These are phyloP conservation scores for Allophyes oxyacanthae DNA, from an alignment of 2,888 invertebrate species.

Conservation along the genomic window DNA sequence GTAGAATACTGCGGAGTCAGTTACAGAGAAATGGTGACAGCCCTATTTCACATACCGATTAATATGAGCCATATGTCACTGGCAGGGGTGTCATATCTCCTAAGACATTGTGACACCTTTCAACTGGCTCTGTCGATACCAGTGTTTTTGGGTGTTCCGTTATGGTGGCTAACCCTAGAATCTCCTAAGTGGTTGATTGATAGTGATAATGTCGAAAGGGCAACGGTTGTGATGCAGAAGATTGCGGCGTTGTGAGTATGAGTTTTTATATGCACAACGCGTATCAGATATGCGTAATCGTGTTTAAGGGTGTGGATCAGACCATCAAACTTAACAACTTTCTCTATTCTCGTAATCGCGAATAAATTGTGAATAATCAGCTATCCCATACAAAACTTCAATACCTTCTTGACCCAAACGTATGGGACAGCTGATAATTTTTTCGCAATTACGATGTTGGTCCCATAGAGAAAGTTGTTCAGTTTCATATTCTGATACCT, in stretches of 20 bases:
- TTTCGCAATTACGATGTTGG: no score
- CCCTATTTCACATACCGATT: constrained; percentile 75
- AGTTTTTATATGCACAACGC: constrained; percentile 5
- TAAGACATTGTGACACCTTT: constrained; percentile 72
- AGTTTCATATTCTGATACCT: no score
- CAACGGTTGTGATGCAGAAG: constrained; percentile 69
- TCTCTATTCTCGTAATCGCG: no score
- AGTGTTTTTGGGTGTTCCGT: constrained; percentile 62
- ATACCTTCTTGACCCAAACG: no score
- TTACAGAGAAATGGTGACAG: constrained; percentile 73
- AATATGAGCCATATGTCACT: constrained; percentile 74
- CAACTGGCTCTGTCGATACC: constrained; percentile 76
- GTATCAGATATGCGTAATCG: no score
- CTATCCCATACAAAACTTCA: no score
- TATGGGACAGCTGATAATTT: no score
- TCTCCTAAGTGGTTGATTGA: constrained; percentile 82
- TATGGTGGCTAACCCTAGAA: constrained; percentile 68
- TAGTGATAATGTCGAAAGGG: constrained; percentile 63
- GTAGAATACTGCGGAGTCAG: constrained; percentile 73
- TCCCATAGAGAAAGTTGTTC: no score
- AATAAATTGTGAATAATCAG: no score
- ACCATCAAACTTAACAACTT: no score
- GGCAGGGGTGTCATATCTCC: constrained; percentile 73
- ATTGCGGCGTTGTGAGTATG: constrained; percentile 74
- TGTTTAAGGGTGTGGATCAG: no score